Conservation (phyloP, 1,140 invertebrate genomes). For the Calycopis cecrops region DNA sequence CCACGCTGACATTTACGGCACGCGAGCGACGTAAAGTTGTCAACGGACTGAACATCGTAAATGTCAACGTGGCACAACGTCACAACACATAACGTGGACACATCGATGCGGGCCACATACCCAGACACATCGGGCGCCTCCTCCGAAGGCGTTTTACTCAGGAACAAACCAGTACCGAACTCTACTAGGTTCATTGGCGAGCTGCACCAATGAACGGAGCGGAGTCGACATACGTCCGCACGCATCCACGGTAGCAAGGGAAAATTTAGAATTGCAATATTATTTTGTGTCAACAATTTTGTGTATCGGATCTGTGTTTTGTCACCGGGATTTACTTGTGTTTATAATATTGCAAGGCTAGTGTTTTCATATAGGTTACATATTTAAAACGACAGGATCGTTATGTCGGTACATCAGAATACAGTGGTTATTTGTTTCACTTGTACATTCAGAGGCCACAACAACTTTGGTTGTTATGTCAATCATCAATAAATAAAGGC, state of each 20-base stretch:
- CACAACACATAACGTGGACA: conserved; percentile 52
- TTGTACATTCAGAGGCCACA: too few species aligned
- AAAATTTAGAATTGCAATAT: conserved; percentile 60
- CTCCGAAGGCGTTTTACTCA: conserved; percentile 90
- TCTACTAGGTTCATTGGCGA: conserved; percentile 93
- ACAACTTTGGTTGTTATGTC: too few species aligned
- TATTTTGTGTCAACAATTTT: conserved; percentile 33
- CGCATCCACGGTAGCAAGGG: conserved; percentile 68
- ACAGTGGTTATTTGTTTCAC: too few species aligned
- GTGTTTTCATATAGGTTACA: not conserved
- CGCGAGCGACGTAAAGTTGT: not conserved
- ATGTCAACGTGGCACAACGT: conserved; percentile 27
- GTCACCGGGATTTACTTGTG: conserved; percentile 12
- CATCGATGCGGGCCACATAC: conserved; percentile 61
- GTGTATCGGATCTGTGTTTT: conserved; percentile 7
- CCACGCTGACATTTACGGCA: conserved; percentile 33
- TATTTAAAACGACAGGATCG: not conserved
- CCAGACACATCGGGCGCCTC: conserved; percentile 75
- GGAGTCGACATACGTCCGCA: conserved; percentile 43
- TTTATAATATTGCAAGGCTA: not conserved
- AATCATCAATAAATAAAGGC: too few species aligned
- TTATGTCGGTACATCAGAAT: too few species aligned
- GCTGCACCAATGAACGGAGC: conserved; percentile 72
- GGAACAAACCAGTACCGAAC: conserved; percentile 89
- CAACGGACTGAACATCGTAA: not conserved